Evolutionary conservation across 1,140 invertebrate species (phyloP).

Genomic region (Drosophila micromelanica): DNA sequence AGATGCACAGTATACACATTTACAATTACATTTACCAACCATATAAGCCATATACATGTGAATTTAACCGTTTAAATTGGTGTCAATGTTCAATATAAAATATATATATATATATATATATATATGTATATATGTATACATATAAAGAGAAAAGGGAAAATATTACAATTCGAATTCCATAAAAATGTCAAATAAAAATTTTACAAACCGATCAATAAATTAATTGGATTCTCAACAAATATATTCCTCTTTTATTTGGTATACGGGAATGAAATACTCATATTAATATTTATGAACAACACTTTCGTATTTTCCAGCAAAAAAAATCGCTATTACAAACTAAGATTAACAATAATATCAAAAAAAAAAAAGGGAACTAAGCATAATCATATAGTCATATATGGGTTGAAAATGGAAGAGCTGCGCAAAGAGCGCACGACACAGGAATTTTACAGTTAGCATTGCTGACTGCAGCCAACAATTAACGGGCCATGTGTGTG

Average conservation of each 20-base stretch:
- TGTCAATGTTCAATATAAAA: slow-evolving; percentile 52
- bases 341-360: slow-evolving; percentile 27
- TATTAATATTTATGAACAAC: too few relatives aligned
- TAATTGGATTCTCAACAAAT: slow-evolving; percentile 9
- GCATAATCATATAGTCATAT: not conserved
- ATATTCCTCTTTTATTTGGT: not conserved
- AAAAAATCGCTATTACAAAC: slow-evolving; percentile 45
- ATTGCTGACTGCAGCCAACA: slow-evolving; percentile 20
- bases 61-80: slow-evolving; percentile 45
- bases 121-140: too few relatives aligned
- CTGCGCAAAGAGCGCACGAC: slow-evolving; percentile 58
- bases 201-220: slow-evolving; percentile 16
- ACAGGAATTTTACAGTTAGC: slow-evolving; percentile 64
- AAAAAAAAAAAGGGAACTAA: slow-evolving; percentile 32
- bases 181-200: slow-evolving; percentile 14
- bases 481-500: slow-evolving; percentile 33
- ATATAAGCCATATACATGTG: not conserved
- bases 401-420: slow-evolving; percentile 63
- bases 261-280: too few relatives aligned
- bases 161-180: slow-evolving; percentile 22
- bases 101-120: not conserved
- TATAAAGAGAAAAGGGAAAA: not conserved
- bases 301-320: not conserved
- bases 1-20: not conserved
- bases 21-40: slow-evolving; percentile 3